A percentile compares a stretch with the other conserved stretches of the same genome.
Evolutionary conservation across 2,888 invertebrate species (phyloP).

Genomic region (Cataglyphis livida): DNA sequence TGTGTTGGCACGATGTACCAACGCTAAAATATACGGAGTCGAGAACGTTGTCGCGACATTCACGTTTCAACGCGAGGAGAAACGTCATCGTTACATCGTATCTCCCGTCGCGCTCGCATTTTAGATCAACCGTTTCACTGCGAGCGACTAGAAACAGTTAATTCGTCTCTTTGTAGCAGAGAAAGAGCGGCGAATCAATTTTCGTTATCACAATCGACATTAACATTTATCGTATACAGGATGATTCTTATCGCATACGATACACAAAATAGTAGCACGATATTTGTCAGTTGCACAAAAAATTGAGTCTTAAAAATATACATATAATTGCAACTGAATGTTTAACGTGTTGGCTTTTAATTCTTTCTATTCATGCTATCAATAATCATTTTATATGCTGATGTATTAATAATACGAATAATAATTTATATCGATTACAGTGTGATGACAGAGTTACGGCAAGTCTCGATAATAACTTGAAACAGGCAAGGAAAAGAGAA

Average conservation of each 20-base stretch:
- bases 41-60: slow-evolving; percentile 72
- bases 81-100: slow-evolving; percentile 54
- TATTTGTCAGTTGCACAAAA: background rate
- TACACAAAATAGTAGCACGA: background rate
- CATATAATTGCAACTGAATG: background rate
- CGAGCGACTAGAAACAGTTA: slow-evolving; percentile 8
- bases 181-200: background rate
- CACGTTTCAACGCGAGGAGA: slow-evolving; percentile 58
- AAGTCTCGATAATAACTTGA: too few species aligned
- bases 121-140: slow-evolving; percentile 64
- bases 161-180: background rate
- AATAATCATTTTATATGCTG: background rate
- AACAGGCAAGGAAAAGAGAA: background rate
- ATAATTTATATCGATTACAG: background rate
- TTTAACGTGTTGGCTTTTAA: background rate
- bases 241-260: background rate
- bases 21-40: slow-evolving; percentile 66
- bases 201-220: background rate
- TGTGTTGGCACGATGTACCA: slow-evolving; percentile 64
- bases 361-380: background rate
- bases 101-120: slow-evolving; percentile 57
- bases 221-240: background rate
- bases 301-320: background rate
- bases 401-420: background rate
- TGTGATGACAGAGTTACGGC: background rate